Evolutionary conservation across 2,797 vertebrate species (phyloP).

Genomic region (Eulemur albifrons): DNA sequence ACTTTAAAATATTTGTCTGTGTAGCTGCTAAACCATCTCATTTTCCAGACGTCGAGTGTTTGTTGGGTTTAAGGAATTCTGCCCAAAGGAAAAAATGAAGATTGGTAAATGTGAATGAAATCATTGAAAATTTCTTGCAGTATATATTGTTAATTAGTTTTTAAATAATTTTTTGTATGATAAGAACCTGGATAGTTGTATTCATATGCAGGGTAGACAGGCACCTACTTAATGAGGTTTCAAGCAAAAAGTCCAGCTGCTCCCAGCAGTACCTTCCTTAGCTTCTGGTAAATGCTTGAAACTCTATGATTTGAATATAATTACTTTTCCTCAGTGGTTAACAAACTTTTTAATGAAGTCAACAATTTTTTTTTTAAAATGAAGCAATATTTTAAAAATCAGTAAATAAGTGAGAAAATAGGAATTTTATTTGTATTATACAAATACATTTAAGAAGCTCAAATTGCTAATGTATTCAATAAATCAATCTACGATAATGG

Average conservation of each 20-base stretch:
- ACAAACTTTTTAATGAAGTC: not conserved
- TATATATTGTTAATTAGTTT: conserved; percentile 21
- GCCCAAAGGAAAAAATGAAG: not conserved
- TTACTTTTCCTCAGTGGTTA: conserved; percentile 23
- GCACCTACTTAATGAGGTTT: not conserved
- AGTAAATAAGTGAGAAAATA: not conserved
- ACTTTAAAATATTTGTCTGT: not conserved
- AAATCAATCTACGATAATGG: not conserved
- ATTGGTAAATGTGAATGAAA: conserved; percentile 27
- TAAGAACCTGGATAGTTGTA: not conserved
- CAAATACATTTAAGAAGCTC: not conserved
- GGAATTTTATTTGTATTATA: not conserved
- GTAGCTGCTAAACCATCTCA: not conserved
- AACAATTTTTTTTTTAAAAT: not conserved
- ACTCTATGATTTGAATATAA: not conserved
- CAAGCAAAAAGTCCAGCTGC: not conserved
- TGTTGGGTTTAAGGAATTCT: not conserved
- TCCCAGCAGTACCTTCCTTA: not conserved
- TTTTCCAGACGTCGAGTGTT: not conserved
- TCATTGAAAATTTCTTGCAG: not conserved
- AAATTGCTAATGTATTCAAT: not conserved
- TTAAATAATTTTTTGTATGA: conserved; percentile 25
- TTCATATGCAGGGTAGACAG: not conserved
- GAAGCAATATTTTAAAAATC: not conserved
- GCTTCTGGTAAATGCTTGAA: conserved; percentile 30